phyloP scores from a whole-genome alignment of 2,797 vertebrate species.

The Lepilemur ruficaudatus region DNA sequence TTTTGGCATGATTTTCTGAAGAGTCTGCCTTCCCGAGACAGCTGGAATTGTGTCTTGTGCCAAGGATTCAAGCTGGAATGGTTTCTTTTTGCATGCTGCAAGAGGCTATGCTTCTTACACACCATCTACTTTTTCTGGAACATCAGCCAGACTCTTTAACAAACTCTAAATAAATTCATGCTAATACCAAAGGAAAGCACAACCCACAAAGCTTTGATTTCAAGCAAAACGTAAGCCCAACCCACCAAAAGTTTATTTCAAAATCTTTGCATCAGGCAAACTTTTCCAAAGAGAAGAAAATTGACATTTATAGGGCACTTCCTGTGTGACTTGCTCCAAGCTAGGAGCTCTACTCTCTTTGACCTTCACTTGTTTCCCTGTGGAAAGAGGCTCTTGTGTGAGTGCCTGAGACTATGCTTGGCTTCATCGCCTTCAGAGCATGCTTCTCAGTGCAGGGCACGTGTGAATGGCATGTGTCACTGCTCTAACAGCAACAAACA shows the following conservation, averaged over 20 bases:
- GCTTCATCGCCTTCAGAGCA: neutral
- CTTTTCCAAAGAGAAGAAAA: neutral
- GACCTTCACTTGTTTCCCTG: neutral
- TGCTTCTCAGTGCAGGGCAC: neutral
- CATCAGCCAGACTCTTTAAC: conserved; percentile 34
- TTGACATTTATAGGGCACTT: neutral
- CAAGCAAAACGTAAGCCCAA: neutral
- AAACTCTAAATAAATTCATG: neutral
- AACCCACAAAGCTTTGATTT: neutral
- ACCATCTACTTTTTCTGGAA: conserved; percentile 51
- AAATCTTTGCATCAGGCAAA: neutral
- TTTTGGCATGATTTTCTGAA: conserved; percentile 3
- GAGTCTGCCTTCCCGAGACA: conserved; percentile 23
- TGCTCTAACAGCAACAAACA: neutral
- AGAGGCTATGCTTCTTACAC: neutral
- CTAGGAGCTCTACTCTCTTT: neutral
- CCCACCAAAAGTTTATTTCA: neutral
- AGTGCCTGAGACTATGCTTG: neutral
- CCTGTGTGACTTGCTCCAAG: neutral
- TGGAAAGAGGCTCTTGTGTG: neutral
- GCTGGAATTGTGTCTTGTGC: neutral
- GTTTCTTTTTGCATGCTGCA: neutral
- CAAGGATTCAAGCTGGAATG: neutral
- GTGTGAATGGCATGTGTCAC: neutral
- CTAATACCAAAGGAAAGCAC: neutral